Base-by-base conservation (phyloP, 2,797 vertebrate genomes). In the Gallinago solitaria region DNA sequence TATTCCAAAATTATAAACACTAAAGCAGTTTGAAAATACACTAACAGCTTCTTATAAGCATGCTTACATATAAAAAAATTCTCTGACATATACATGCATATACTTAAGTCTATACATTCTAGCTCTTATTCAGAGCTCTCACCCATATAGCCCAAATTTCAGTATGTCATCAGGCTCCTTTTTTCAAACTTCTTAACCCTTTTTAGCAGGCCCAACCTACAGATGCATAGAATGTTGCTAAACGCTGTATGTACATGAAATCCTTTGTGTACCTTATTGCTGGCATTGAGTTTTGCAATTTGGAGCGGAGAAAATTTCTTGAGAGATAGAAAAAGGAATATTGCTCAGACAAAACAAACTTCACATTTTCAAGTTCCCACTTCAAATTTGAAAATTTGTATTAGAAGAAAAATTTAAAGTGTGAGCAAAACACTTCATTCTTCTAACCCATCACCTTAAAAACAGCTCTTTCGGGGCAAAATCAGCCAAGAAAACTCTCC, bases 221-320 rank as follows among this genome's bases (percentile, higher is more conserved):
- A 67, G 33, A 63, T 50, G 51, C 27, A 83, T 2, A 45, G 28
- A 86, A 77, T 28, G 24, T 35, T 41, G 67, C 43, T 56, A 47
- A 78, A 20, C 3, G 0, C 12, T 23, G 6, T 11, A 37, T 2
- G 10, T 8, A 47, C 7, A 8, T 1, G 11, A 76, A 45, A 78
- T 45, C 10, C 41, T 43, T 63, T 4, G 5, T 57, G 12, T 14
- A 63, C 5, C 2, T 43, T 23, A 43, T 8, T 65, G 16, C 19
- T 84, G 21, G 24, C 17, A 63, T 33, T 79, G 33, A 41, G 15
- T 47, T 96, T 59, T 32, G 5, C 27, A 64, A 48, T 43, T 54
- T 39, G 6, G 9, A 82, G 23, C 28, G 4, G 9, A 82, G 20
- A 68, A 70, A 68, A 32, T 50, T 61, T 74, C 30, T 51, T 61